phyloP scores from a whole-genome alignment of 2,797 vertebrate species.

The Miichthys miiuy region DNA sequence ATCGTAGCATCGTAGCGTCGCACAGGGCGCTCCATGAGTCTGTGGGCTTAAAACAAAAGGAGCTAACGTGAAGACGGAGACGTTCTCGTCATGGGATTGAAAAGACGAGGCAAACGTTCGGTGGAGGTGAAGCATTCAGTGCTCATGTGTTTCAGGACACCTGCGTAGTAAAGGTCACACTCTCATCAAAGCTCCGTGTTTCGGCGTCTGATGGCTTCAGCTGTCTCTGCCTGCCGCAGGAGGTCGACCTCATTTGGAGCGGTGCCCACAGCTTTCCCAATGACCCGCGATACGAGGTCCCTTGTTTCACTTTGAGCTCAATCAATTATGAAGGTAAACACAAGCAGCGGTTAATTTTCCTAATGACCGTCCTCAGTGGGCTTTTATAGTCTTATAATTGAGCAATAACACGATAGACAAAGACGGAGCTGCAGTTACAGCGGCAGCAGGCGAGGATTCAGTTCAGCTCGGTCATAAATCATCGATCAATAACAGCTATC shows the following conservation, averaged over 20 bases:
- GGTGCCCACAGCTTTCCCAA: not conserved
- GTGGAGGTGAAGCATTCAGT: not conserved
- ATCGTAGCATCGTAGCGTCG: slow-evolving; percentile 10
- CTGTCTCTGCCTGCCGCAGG: slow-evolving; percentile 2
- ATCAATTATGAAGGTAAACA: slow-evolving; percentile 35
- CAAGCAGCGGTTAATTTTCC: not conserved
- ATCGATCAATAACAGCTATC: no score
- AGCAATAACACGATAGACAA: not conserved
- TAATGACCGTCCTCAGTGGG: slow-evolving; percentile 17
- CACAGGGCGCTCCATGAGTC: not conserved
- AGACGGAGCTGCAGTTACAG: not conserved
- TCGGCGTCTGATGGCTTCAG: not conserved
- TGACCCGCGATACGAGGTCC: slow-evolving; percentile 15
- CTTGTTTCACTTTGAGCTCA: slow-evolving; percentile 31
- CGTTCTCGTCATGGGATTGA: not conserved
- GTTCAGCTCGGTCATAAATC: no score
- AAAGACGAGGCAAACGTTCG: not conserved
- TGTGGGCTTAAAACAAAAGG: not conserved
- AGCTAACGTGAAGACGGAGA: not conserved
- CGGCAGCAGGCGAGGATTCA: not conserved
- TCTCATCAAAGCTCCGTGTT: not conserved
- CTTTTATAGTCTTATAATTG: not conserved
- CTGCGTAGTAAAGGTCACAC: not conserved
- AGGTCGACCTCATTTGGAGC: slow-evolving; percentile 2
- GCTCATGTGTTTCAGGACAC: not conserved